Conservation (phyloP, 1,140 invertebrate genomes). For the Polypedilum pembai region DNA sequence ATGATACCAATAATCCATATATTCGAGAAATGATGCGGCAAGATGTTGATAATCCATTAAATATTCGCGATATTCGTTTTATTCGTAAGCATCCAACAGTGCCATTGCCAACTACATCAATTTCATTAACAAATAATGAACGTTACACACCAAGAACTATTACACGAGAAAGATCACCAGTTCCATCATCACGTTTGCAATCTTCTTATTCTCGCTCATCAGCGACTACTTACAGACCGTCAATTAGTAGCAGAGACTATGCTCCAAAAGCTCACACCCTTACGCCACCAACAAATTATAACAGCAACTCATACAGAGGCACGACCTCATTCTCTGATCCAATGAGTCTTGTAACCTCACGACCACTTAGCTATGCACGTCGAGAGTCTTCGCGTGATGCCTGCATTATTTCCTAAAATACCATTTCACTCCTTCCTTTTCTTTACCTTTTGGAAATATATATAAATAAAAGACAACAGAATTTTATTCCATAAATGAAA, state of each 20-base stretch:
- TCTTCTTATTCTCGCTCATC: not conserved
- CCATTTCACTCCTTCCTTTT: not conserved
- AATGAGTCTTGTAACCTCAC: not conserved
- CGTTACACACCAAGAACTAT: not conserved
- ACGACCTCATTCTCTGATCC: not conserved
- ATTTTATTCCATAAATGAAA: not conserved
- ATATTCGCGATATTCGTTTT: not conserved
- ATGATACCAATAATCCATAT: conserved; percentile 42
- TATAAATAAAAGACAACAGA: not conserved
- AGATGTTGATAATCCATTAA: conserved; percentile 25
- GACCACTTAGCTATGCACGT: not conserved
- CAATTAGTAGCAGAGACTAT: conserved; percentile 14
- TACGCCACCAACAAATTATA: not conserved
- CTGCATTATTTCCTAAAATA: not conserved
- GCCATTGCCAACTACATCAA: not conserved
- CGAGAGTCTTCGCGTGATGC: not conserved
- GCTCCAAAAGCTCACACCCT: not conserved
- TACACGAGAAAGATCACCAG: not conserved
- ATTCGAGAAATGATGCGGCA: conserved; percentile 37
- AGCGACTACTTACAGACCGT: not conserved
- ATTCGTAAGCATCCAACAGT: not conserved
- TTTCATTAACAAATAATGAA: not conserved
- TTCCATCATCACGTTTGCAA: not conserved
- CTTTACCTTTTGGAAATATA: not conserved
- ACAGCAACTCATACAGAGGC: not conserved